phyloP scores from a whole-genome alignment of 2,888 invertebrate genomes.

The Sinotaia quadrata region DNA sequence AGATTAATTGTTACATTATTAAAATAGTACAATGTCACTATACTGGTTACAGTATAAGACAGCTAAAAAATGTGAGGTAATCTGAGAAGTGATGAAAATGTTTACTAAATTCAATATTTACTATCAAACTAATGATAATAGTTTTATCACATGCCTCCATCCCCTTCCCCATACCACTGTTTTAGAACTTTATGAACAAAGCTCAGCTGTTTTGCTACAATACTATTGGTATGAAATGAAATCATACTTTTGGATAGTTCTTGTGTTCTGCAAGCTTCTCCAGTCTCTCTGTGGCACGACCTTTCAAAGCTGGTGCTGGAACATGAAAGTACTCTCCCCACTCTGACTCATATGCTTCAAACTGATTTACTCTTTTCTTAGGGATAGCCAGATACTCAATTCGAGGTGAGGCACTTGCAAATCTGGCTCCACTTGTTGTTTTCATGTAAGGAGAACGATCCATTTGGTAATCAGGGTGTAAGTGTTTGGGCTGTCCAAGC shows the following conservation, averaged over 20 bases:
- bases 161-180: too few species aligned
- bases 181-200: too few species aligned
- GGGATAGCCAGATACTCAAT: conserved; percentile 53
- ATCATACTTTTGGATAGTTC: conserved; percentile 40
- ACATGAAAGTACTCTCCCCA: conserved; percentile 45
- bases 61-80: too few species aligned
- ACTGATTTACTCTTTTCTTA: conserved; percentile 42
- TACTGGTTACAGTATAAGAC: too few species aligned
- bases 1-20: too few species aligned
- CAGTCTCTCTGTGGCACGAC: conserved; percentile 48
- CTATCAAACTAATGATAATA: too few species aligned
- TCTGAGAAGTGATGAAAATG: too few species aligned
- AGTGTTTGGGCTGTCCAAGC: conserved; percentile 48
- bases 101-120: too few species aligned
- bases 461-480: conserved; percentile 44
- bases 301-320: conserved; percentile 42
- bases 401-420: conserved; percentile 46
- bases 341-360: conserved; percentile 45
- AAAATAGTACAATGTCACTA: too few species aligned
- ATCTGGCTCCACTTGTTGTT: conserved; percentile 43
- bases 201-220: too few species aligned
- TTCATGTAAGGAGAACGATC: conserved; percentile 56
- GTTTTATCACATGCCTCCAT: too few species aligned
- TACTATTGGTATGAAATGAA: too few species aligned
- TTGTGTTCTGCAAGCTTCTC: conserved; percentile 59